Evolutionary conservation across 2,888 invertebrate genomes (phyloP).

Genomic region (Tenthredo scrophulariae): DNA sequence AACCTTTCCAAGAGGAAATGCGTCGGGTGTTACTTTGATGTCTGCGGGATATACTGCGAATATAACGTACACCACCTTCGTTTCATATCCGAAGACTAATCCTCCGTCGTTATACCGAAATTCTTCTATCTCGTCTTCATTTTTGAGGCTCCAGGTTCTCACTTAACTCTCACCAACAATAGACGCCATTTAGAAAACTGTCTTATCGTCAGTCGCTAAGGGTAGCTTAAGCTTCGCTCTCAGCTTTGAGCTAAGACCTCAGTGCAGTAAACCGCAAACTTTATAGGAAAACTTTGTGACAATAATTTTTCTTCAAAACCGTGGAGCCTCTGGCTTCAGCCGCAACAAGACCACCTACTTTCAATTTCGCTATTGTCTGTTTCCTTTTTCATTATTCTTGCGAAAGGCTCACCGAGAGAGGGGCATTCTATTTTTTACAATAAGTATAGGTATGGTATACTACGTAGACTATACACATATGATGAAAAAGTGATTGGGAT

Average conservation of each 20-base stretch:
- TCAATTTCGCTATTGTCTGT: constrained; percentile 3
- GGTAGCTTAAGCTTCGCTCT: constrained; percentile 40
- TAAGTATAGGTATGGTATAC: neutral
- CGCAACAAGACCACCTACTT: neutral
- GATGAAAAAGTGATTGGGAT: neutral
- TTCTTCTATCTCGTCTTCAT: constrained; percentile 1
- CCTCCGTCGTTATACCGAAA: constrained; percentile 19
- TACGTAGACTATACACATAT: neutral
- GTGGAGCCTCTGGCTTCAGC: neutral
- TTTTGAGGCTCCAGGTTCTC: constrained; percentile 11
- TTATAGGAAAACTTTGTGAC: constrained; percentile 38
- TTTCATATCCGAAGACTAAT: neutral
- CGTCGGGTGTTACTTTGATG: constrained; percentile 20
- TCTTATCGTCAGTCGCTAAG: constrained; percentile 32
- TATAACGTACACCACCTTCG: neutral
- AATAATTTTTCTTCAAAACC: constrained; percentile 35
- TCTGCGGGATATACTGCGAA: neutral
- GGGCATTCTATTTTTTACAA: neutral
- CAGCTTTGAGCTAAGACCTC: constrained; percentile 34
- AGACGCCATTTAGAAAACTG: constrained; percentile 40
- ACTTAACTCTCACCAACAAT: constrained; percentile 35
- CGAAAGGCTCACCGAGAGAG: neutral
- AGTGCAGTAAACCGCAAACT: constrained; percentile 32
- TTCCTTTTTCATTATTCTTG: neutral
- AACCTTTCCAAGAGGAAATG: neutral